phyloP scores from a whole-genome alignment of 1,140 invertebrate species.

The Micrasema minimum region DNA sequence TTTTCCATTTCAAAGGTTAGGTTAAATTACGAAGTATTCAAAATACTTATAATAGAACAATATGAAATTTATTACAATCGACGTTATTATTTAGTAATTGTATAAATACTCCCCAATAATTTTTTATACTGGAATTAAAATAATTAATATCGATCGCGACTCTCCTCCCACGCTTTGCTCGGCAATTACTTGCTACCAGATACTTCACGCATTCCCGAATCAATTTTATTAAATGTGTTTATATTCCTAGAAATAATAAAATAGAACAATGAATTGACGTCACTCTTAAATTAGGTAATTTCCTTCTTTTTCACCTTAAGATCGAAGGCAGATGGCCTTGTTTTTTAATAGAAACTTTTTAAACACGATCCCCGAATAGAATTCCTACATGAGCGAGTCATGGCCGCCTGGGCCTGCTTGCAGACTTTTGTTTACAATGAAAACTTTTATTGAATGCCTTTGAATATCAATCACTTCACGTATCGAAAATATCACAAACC shows the following conservation, averaged over 20 bases:
- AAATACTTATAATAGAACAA: too few relatives aligned
- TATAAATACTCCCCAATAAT: too few relatives aligned
- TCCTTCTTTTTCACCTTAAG: slow-evolving; percentile 10
- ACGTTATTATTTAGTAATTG: too few relatives aligned
- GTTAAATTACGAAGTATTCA: too few relatives aligned
- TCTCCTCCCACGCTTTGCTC: too few relatives aligned
- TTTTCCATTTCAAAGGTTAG: too few relatives aligned
- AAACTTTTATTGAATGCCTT: slow-evolving; percentile 31
- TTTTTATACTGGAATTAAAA: too few relatives aligned
- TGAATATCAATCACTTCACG: slow-evolving; percentile 34
- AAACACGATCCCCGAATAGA: slow-evolving; percentile 25
- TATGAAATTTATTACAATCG: too few relatives aligned
- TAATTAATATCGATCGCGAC: too few relatives aligned
- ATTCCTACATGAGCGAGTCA: slow-evolving; percentile 17
- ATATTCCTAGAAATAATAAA: neutral
- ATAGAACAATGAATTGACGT: slow-evolving; percentile 16
- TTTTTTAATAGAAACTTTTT: slow-evolving; percentile 16
- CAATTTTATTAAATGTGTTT: too few relatives aligned
- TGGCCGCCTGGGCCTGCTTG: slow-evolving; percentile 7
- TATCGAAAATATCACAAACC: slow-evolving; percentile 7
- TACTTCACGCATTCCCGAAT: too few relatives aligned
- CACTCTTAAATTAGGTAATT: slow-evolving; percentile 1
- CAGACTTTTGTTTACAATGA: slow-evolving; percentile 26
- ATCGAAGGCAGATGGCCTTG: slow-evolving; percentile 30
- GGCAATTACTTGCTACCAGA: too few relatives aligned